Base-by-base conservation (phyloP, 2,888 invertebrate species). In the Gymnoscelis rufifasciata region DNA sequence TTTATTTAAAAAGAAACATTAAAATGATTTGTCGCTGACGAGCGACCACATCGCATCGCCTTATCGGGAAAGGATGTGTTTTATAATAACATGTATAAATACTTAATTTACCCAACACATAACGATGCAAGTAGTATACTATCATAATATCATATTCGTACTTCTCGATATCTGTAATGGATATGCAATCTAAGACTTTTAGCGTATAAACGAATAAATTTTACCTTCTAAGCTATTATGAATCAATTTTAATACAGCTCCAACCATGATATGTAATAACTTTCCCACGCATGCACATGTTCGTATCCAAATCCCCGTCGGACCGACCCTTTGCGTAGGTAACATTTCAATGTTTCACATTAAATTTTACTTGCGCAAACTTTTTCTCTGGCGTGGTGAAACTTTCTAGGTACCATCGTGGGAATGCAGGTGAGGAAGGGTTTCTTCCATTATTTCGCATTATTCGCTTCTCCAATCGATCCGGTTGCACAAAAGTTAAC, bases 381-480 rank as follows among this genome's bases (percentile, higher is more conserved):
- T 77, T 82, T 84, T 78, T 78, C 59, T 45, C 39, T 51, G 69
- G 60, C 67, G 66, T 68, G 62, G 69, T 64, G 71, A 68, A 68
- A 84, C 88, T 87, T 87, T 87, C 87, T 84, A 81, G 3, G 5
- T 19, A 19, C n/a, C 60, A 76, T 73, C 87, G 88, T 87, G 87
- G 87, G 88, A 86, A 87, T 76, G 87, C 87, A 88, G 83, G 87
- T 87, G 87, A 67, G 77, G 83, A 86, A 84, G 86, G 86, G 87
- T 83, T 84, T 74, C 62, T 42, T 59, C 59, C 50, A 52, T 52
- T 55, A 46, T 60, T 52, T 52, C 66, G 73, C 77, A 79, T 80
- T 82, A 77, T 70, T 54, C 59, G 59, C 56, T 68, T 62, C 62
- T 50, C 48, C 37, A 60, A 64, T 67, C 71, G 66, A 66, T 71